These are phyloP conservation scores for Tangara arthus DNA, from an alignment of 2,797 vertebrate genomes.

Conservation along the genomic window DNA sequence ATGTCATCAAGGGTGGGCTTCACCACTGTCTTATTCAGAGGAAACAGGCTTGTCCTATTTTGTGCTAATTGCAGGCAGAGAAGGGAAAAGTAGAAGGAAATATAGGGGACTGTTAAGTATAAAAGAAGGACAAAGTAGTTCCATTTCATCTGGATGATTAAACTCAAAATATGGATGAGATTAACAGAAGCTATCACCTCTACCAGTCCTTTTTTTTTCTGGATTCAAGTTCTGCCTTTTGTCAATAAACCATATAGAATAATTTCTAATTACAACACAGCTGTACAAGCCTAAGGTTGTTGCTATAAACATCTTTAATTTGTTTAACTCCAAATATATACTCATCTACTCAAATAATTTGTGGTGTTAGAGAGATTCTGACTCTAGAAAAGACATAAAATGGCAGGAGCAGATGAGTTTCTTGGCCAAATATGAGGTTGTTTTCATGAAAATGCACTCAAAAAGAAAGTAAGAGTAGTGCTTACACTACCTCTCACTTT, in stretches of 20 bases:
- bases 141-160: neutral
- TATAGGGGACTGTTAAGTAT: neutral
- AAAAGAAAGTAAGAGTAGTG: neutral
- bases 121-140: neutral
- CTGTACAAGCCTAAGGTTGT: neutral
- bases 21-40: neutral
- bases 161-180: neutral
- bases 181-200: neutral
- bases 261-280: neutral
- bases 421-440: neutral
- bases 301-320: neutral
- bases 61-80: neutral
- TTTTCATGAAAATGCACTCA: neutral
- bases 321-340: neutral
- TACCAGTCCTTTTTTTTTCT: neutral
- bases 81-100: neutral
- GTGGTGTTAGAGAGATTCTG: neutral
- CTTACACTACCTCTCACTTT: neutral
- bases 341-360: neutral
- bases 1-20: fast-evolving
- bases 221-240: neutral
- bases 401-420: neutral
- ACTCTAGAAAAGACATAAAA: neutral
- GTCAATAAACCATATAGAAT: neutral
- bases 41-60: neutral